Base-by-base conservation (phyloP, 1,140 invertebrate species). In the Battus philenor region DNA sequence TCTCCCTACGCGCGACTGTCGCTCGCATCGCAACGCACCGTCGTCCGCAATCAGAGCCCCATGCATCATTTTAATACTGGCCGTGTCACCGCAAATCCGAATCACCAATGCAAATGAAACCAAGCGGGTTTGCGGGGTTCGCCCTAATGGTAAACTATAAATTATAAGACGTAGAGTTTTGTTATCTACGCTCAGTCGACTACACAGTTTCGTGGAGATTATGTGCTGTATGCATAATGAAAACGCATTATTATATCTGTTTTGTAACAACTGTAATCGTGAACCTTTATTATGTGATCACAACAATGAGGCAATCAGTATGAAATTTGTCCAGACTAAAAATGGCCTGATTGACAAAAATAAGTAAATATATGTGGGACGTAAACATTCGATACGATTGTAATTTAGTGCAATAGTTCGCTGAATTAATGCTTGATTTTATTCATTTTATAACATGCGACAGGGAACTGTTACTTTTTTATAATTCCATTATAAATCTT, bases 51-150 rank as follows among this genome's bases (percentile, higher is more conserved):
- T 84, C 72, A 84, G 68, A 72, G 61, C 29, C 36, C 68, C 54
- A 79, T 84, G 66, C 69, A 78, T 81, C 75, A 84, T 81, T 65
- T 78, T 75, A 80, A 78, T 84, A 79, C 72, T 66, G 64, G 44
- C 63, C 64, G 59, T 65, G 77, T 81, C 80, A 74, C 69, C 63
- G 68, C 68, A 75, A 80, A 80, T 80, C 68, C 65, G 59, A 73
- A 77, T 78, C 66, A 71, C 70, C 68, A 75, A 73, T 81, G 72
- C 78, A 81, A 84, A 84, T 84, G 67, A 70, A 72, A 71, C 48
- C 56, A 54, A 47, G 52, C 56, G 50, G 46, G 58, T 65, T 60
- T 67, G 58, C 57, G 59, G 54, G 62, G 59, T 70, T 72, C 60
- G 51, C 65, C 68, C 62, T 80, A 79, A 78, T 78, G 67, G 70